Base-by-base conservation (phyloP, 2,888 invertebrate genomes). In the Macrosoma leucophasiata region DNA sequence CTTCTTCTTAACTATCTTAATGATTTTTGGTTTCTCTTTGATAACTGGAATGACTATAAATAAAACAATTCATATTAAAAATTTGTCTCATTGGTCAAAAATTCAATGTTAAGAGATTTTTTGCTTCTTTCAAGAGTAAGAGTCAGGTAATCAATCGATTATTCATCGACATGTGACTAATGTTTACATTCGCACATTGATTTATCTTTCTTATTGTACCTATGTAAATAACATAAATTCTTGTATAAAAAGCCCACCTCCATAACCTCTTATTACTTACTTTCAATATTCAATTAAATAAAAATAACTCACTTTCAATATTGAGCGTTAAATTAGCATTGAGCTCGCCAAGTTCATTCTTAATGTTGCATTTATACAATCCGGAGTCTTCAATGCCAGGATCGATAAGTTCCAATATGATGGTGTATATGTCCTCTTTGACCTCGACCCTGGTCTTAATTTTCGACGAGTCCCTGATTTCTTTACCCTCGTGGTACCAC, bases 251-350 rank as follows among this genome's bases (percentile, higher is more conserved):
- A n/a, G n/a, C n/a, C n/a, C n/a, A n/a, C n/a, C n/a, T n/a, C n/a
- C n/a, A n/a, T n/a, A n/a, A n/a, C n/a, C n/a, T n/a, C n/a, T n/a
- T n/a, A n/a, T n/a, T n/a, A n/a, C n/a, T n/a, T n/a, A n/a, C n/a
- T n/a, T n/a, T n/a, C n/a, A 13, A 22, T 19, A 27, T 21, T 4
- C 4, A 25, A 23, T 13, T 8, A 7, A 20, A 10, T 12, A 29
- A 26, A 30, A 20, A 3, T 25, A 84, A 85, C 91, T 88, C 86
- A 96, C 96, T 97, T 91, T 97, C 97, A 84, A 98, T 96, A 82
- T 98, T 98, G 57, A 98, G 89, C 52, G 97, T 97, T 49, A 98
- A 88, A 84, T 98, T 98, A 41, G 97, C 97, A 72, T 97, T 97
- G 48, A 97, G 89, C 88, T 98, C 98, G 55, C 98, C 99, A 66